A percentile compares a stretch with the other conserved stretches of the same genome.
These are phyloP conservation scores for Sipha flava DNA, from an alignment of 1,140 invertebrate genomes.

Conservation along the genomic window DNA sequence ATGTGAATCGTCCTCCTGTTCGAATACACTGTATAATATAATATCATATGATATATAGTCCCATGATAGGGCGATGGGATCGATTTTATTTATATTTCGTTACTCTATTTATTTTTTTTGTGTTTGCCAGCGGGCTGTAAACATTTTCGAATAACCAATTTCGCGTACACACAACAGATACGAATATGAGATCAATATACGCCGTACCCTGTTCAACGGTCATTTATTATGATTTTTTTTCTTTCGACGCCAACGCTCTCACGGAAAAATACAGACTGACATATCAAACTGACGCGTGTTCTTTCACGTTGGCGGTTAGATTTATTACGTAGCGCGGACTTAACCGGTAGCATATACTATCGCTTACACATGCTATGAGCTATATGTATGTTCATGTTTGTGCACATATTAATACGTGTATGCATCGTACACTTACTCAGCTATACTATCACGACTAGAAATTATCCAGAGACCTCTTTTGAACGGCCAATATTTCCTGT, in stretches of 20 bases:
- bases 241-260: background rate
- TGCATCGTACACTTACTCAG: no score
- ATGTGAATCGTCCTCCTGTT: no score
- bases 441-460: no score
- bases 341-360: background rate
- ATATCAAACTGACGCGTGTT: conserved; percentile 9
- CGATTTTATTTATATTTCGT: background rate
- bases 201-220: background rate
- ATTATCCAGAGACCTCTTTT: no score
- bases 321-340: background rate
- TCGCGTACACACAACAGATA: background rate
- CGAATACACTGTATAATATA: no score
- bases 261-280: conserved; percentile 4
- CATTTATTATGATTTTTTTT: conserved; percentile 27
- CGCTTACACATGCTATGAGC: background rate
- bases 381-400: no score
- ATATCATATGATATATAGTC: no score
- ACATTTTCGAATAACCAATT: conserved; percentile 7
- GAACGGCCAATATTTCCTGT: no score
- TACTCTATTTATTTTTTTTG: background rate
- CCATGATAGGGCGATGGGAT: no score
- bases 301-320: conserved; percentile 13
- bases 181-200: background rate
- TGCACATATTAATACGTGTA: no score
- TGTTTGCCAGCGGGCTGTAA: background rate